Conservation (phyloP, 2,797 vertebrate genomes). For the Enteromius paludinosus region DNA sequence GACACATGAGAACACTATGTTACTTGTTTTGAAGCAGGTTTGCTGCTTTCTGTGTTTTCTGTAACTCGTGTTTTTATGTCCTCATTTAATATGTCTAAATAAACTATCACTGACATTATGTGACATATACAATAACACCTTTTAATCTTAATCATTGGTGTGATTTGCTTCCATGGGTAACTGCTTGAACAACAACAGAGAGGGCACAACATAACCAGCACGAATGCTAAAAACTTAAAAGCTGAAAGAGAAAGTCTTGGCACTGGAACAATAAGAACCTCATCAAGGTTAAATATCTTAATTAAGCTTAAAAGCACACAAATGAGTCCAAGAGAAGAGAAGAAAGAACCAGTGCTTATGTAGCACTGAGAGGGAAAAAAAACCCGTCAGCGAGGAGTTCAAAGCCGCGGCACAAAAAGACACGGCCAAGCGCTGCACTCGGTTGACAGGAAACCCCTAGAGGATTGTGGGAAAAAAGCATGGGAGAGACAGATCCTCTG, state of each 20-base stretch:
- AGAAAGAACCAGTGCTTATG: constrained; percentile 55
- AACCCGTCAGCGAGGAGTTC: constrained; percentile 64
- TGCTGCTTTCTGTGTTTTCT: not conserved
- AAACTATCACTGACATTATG: not conserved
- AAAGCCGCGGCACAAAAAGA: constrained; percentile 66
- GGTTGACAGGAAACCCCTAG: constrained; percentile 48
- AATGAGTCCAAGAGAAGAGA: constrained; percentile 16
- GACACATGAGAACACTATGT: not conserved
- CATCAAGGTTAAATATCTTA: constrained; percentile 80
- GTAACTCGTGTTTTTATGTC: not conserved
- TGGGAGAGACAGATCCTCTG: constrained; percentile 52
- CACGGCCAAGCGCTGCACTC: constrained; percentile 38
- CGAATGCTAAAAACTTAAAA: constrained; percentile 34
- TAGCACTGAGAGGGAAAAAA: constrained; percentile 72
- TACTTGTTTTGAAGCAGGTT: constrained; percentile 7
- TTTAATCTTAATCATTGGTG: not conserved
- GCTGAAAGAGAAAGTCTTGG: constrained; percentile 65
- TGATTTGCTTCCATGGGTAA: not conserved
- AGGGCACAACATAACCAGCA: constrained; percentile 38
- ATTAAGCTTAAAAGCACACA: constrained; percentile 73
- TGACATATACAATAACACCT: not conserved
- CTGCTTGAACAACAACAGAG: not conserved
- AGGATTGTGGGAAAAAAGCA: constrained; percentile 56
- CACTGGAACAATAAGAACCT: constrained; percentile 73
- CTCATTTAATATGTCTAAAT: not conserved